These are phyloP conservation scores for Strix aluco DNA, from an alignment of 2,113 vertebrate species.

Conservation along the genomic window DNA sequence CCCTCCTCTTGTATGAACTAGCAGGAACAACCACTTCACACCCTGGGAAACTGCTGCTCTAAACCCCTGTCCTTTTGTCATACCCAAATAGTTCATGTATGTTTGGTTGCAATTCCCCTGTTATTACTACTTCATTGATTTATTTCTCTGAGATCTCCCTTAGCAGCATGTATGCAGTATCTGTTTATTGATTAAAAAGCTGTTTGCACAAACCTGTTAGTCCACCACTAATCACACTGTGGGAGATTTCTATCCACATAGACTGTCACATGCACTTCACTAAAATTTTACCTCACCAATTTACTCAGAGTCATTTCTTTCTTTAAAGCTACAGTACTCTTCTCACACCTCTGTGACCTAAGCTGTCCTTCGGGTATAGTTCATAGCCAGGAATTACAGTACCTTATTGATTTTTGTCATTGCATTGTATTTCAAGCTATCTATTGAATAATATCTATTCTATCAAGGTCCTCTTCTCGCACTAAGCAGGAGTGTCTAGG, in stretches of 20 bases:
- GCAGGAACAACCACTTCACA: background rate
- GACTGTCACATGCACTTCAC: background rate
- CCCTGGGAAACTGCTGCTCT: background rate
- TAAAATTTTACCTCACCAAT: background rate
- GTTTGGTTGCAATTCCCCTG: background rate
- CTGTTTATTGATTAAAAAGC: background rate
- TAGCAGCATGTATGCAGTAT: background rate
- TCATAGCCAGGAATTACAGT: conserved; percentile 6
- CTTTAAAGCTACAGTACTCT: background rate
- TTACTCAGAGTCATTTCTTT: background rate
- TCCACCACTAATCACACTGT: background rate
- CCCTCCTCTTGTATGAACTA: background rate
- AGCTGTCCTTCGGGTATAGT: background rate
- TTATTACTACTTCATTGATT: background rate
- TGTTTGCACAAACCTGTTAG: background rate
- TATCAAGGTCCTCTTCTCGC: background rate
- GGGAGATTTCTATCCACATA: background rate
- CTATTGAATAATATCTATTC: background rate
- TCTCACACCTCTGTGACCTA: background rate
- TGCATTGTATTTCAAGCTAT: conserved; percentile 1
- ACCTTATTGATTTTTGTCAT: conserved; percentile 27
- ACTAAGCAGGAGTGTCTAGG: background rate
- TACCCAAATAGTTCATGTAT: background rate
- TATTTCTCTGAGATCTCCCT: background rate
- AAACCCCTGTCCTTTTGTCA: background rate